phyloP scores from a whole-genome alignment of 2,888 invertebrate species.

The Diloba caeruleocephala region DNA sequence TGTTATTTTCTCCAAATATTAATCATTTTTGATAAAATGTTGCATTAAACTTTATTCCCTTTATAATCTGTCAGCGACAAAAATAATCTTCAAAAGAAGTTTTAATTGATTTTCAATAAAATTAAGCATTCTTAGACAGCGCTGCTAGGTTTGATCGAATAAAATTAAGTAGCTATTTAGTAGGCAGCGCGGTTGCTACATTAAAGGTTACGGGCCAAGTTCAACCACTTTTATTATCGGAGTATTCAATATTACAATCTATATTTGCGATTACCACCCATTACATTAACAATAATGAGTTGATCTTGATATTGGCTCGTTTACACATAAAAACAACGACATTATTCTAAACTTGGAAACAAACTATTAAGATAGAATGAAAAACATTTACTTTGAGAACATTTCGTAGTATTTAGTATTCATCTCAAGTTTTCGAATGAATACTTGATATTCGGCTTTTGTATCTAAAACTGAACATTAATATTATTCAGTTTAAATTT shows the following conservation, averaged over 20 bases:
- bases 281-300: slow-evolving; percentile 27
- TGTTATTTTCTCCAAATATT: slow-evolving; percentile 6
- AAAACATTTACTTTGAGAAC: slow-evolving; percentile 17
- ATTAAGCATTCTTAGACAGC: slow-evolving; percentile 15
- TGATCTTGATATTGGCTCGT: slow-evolving; percentile 18
- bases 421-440: slow-evolving; percentile 25
- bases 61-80: too few relatives aligned
- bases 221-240: slow-evolving; percentile 70
- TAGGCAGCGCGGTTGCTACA: slow-evolving; percentile 39
- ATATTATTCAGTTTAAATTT: slow-evolving; percentile 18
- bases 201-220: slow-evolving; percentile 72
- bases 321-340: slow-evolving; percentile 19
- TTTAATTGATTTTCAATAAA: slow-evolving; percentile 25
- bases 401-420: slow-evolving; percentile 32
- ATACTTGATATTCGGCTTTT: slow-evolving; percentile 31
- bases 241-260: slow-evolving; percentile 43
- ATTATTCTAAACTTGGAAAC: slow-evolving; percentile 21
- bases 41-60: too few relatives aligned
- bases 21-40: too few relatives aligned
- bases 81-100: slow-evolving; percentile 9
- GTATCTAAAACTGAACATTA: slow-evolving; percentile 13
- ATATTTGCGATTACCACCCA: slow-evolving; percentile 32
- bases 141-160: slow-evolving; percentile 24
- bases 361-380: slow-evolving; percentile 4
- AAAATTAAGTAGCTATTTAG: slow-evolving; percentile 32